phyloP scores from a whole-genome alignment of 2,113 vertebrate genomes.

The Gambusia affinis region DNA sequence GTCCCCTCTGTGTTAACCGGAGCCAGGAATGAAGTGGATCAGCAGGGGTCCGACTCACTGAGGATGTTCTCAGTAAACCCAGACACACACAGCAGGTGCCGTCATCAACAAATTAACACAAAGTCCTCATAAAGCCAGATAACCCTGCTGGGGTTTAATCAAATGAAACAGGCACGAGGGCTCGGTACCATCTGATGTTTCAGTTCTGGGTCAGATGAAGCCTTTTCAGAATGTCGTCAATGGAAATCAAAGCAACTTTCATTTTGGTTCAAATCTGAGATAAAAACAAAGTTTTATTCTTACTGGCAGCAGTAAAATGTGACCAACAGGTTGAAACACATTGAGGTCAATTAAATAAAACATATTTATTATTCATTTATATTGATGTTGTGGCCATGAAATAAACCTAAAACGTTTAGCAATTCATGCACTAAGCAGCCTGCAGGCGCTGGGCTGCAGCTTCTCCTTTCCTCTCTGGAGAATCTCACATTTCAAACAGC shows the following conservation, averaged over 20 bases:
- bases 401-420: not conserved
- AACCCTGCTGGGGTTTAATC: not conserved
- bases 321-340: not conserved
- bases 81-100: constrained; percentile 11
- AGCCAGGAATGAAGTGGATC: not conserved
- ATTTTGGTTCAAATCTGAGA: not conserved
- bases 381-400: too few species aligned
- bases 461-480: too few species aligned
- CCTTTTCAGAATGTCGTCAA: not conserved
- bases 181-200: not conserved
- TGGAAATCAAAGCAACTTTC: not conserved
- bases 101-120: constrained; percentile 8
- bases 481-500: too few species aligned
- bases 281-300: not conserved
- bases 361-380: too few species aligned
- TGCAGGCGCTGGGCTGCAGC: too few species aligned
- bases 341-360: too few species aligned
- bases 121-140: not conserved
- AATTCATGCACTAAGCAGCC: too few species aligned
- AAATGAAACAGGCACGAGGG: not conserved
- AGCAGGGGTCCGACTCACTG: not conserved
- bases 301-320: too few species aligned
- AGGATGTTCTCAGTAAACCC: constrained; percentile 21
- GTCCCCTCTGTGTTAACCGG: constrained; percentile 12
- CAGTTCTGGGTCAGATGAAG: not conserved